Base-by-base conservation (phyloP, 2,113 vertebrate genomes). In the Leptodactylus fuscus region DNA sequence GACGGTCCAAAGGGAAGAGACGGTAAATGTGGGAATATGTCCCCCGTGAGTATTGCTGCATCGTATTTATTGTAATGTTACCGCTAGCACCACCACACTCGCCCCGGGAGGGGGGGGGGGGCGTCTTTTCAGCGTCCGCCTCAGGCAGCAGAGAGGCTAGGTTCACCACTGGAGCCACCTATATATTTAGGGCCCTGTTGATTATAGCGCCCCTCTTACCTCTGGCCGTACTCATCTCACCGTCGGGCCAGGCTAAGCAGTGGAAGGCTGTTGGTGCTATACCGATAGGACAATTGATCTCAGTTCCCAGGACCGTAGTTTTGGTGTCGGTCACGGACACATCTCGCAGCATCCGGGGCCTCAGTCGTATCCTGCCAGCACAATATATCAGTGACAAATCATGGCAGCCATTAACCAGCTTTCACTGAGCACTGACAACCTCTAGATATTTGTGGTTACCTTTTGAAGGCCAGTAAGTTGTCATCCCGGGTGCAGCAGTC, bases 211-310 rank as follows among this genome's bases (percentile, higher is more conserved):
- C 4, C 41, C 32, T n/a, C 29, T 20, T 93, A 98, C 97, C 98
- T 89, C 94, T 95, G 81, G 97, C 96, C 38, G 97, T 99, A 88
- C 97, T 97, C 90, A 94, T 88, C 91, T 99, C 97, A 32, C 97
- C 98, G 32, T 99, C 96, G 0, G 95, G 95, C 94, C 97, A 98
- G 34, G 96, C 95, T 9, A 98, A 89, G 62, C 95, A 94, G 88
- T 99, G 97, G 80, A 98, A 98, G 32, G 95, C 96, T 0, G 96
- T 97, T 0, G 97, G 97, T 0, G 97, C 95, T 0, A 99, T 97
- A n/a, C 97, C 94, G 1, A 99, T 95, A 0, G 97, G 97, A 53
- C 95, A 96, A 82, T 92, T 95, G 91, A 99, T 96, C 88, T 97
- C 94, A 0, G 89, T 92, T 0, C 97, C 98, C 76, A 95, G 94